Evolutionary conservation across 2,797 vertebrate genomes (phyloP), one percentile per base, ranked within the genome.

Genomic region (Hozukius guyotensis): DNA sequence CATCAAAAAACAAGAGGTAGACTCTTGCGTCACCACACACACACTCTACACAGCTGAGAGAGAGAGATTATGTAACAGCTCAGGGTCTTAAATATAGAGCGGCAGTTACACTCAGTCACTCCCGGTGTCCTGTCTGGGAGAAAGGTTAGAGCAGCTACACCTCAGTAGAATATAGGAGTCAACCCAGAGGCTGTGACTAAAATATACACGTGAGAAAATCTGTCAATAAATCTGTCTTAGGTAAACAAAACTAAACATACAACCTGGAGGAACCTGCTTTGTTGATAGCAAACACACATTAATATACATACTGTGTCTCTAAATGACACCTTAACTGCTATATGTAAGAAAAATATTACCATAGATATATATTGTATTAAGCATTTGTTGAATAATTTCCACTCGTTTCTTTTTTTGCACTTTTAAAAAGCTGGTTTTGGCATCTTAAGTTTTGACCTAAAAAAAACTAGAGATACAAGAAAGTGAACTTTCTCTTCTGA

Each of bases 1-100:
- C 20, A 52, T 8, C 0, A 12, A 75, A 84, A 92, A 86, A 92
- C 67, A 90, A 88, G 88, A 85, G 42, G 78, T 72, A 66, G 22
- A 32, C 2, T 62, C 74, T 82, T 67, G n/a, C 8, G 5, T 83
- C 84, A 80, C 36, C 7, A 31, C 67, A 70, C 67, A 70, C 38
- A 75, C 72, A 53, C 75, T 29, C 85, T 14, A 63, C 76, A 75
- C 82, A 77, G 83, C 85, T 75, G n/a, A 36, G 86, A 88, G 66
- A 88, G 66, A 63, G 62, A 60, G 82, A 88, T 93, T 93, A 92
- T 53, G 29, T 69, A 92, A 92, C 84, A 85, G 84, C 64, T 80
- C 83, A 56, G 62, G 34, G 71, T 78, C 56, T 89, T 86, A 88
- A 83, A 83, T 87, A 85, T 81, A 90, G 80, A 87, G 78, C 63